Evolutionary conservation across 1,140 invertebrate genomes (phyloP), one percentile per base, ranked within the genome.

Genomic region (Aphaenogaster rudis): DNA sequence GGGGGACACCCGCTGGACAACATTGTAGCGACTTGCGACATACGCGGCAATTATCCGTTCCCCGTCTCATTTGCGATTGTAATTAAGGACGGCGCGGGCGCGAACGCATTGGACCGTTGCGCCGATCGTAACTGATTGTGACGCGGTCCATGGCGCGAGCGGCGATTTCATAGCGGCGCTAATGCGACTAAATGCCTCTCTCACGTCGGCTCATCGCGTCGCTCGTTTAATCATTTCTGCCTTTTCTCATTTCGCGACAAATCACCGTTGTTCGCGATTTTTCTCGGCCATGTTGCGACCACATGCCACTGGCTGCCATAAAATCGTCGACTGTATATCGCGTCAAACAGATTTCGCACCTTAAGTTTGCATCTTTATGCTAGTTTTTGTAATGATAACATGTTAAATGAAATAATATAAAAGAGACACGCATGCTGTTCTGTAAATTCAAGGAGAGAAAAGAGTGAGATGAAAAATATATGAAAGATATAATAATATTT

Each of bases 1-100:
- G 45, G 71, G 85, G 52, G 72, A 89, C 78, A 90, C 86, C n/a
- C 42, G n/a, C 67, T 63, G 69, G 57, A 88, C 92, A 78, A 88
- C 86, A 89, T 91, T 88, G 88, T 91, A 87, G 76, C 80, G 67
- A 90, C 91, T 93, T 94, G 88, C 92, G 72, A 93, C 88, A 93
- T 91, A 74, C 88, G 72, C 86, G 64, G 89, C 90, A 93, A 94
- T 94, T 93, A 94, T 93, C 88, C 88, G 74, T 88, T 92, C 92
- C 72, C 91, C 90, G 91, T 91, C 92, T 94, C 92, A 94, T 93
- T 93, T 92, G 93, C 91, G 93, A 94, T 92, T 93, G 92, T 92
- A 94, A 94, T 90, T 93, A 93, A 93, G 93, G 91, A 88, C 88
- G 59, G 88, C 21, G 78, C 54, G 57, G 81, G 81, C 82, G 87